A percentile compares a stretch with the other conserved stretches of the same genome.
Evolutionary conservation across 2,888 invertebrate species (phyloP).

Genomic region (Conus canariensis): DNA sequence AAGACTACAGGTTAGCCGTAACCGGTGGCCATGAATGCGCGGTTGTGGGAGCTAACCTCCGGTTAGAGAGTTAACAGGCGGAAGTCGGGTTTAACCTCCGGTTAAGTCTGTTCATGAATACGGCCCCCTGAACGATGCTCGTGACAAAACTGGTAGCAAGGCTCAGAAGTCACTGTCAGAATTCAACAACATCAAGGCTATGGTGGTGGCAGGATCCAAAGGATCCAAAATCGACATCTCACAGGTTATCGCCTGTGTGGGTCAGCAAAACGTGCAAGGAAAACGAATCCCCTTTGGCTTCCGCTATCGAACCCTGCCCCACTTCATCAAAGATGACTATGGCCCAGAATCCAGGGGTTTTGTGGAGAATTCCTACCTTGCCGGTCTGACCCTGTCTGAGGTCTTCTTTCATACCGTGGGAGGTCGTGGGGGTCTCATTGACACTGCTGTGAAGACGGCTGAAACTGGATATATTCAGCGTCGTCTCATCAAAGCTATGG

Average conservation of each 20-base stretch:
- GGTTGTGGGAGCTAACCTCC: too few species aligned
- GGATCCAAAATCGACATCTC: conserved; percentile 99
- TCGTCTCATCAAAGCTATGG: conserved; percentile 99
- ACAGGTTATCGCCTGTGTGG: conserved; percentile 99
- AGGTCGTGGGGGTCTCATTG: conserved; percentile 99
- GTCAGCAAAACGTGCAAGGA: conserved; percentile 99
- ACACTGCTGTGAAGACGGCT: conserved; percentile 99
- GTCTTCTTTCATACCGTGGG: conserved; percentile 99
- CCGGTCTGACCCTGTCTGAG: conserved; percentile 98
- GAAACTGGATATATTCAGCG: conserved; percentile 99
- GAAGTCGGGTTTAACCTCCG: too few species aligned
- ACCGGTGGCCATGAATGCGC: too few species aligned
- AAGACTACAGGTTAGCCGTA: too few species aligned
- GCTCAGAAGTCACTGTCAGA: conserved; percentile 99
- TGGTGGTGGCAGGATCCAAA: conserved; percentile 99
- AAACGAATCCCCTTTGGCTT: conserved; percentile 99
- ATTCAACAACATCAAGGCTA: conserved; percentile 99
- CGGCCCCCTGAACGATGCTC: conserved; percentile 98
- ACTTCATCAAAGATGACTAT: conserved; percentile 99
- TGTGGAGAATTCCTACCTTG: conserved; percentile 99
- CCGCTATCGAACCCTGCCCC: conserved; percentile 97
- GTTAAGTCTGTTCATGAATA: too few species aligned
- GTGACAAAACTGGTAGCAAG: conserved; percentile 99
- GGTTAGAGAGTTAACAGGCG: too few species aligned
- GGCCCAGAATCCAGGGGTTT: conserved; percentile 99